Evolutionary conservation across 2,888 invertebrate genomes (phyloP).

Genomic region (Agrochola circellaris): DNA sequence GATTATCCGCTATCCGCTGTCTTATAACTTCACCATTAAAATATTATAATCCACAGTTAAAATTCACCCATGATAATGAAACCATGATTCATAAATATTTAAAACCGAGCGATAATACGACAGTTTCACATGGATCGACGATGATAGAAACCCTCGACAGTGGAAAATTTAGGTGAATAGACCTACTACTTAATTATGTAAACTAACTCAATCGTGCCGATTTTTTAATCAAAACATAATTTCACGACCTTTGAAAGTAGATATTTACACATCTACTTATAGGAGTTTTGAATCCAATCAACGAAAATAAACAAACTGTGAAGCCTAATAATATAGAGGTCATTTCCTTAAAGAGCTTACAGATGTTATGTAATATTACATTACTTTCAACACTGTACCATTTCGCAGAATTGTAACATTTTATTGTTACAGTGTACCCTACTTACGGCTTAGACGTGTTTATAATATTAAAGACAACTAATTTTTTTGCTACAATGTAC

Average conservation of each 20-base stretch:
- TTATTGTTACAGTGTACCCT: conserved; percentile 22
- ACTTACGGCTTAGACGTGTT: conserved; percentile 29
- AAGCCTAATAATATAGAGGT: neutral
- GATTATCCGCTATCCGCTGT: conserved; percentile 45
- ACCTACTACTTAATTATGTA: conserved; percentile 44
- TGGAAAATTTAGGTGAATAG: conserved; percentile 46
- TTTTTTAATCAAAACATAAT: conserved; percentile 33
- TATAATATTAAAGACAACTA: conserved; percentile 41
- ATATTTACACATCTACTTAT: neutral
- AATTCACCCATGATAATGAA: conserved; percentile 41
- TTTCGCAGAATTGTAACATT: conserved; percentile 33
- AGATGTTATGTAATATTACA: conserved; percentile 19
- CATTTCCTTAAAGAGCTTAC: conserved; percentile 8
- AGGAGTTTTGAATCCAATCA: neutral
- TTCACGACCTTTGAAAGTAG: conserved; percentile 17
- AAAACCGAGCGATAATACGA: conserved; percentile 43
- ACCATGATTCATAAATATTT: conserved; percentile 56
- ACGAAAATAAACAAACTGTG: conserved; percentile 22
- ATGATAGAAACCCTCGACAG: conserved; percentile 34
- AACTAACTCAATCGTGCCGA: conserved; percentile 5
- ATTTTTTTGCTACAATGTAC: neutral
- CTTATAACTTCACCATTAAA: conserved; percentile 25
- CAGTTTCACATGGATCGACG: conserved; percentile 51
- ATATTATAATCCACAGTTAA: conserved; percentile 40
- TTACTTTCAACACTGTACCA: conserved; percentile 34